A percentile compares a stretch with the other conserved stretches of the same genome.
Evolutionary conservation across 2,113 vertebrate genomes (phyloP).

Genomic region (Oophaga pumilio): DNA sequence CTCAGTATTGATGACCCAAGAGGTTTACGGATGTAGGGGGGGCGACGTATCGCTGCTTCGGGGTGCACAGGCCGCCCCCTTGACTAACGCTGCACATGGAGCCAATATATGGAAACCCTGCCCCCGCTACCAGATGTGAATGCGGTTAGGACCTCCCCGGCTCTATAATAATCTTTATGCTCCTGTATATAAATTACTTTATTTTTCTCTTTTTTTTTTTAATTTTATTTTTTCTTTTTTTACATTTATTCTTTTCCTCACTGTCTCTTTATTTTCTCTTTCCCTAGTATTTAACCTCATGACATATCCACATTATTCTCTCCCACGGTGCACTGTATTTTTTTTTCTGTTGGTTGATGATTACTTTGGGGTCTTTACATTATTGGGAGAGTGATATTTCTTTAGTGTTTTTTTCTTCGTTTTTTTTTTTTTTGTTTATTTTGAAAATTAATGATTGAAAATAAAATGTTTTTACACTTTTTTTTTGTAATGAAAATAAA

Average conservation of each 20-base stretch:
- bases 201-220: not conserved
- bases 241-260: not conserved
- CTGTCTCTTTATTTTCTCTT: not conserved
- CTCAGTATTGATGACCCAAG: not conserved
- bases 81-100: too few species aligned
- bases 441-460: not conserved
- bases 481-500: not conserved
- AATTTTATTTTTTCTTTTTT: not conserved
- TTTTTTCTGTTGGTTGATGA: not conserved
- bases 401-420: not conserved
- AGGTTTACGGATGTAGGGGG: not conserved
- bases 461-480: not conserved
- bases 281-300: not conserved
- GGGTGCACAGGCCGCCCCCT: not conserved
- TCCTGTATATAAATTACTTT: not conserved
- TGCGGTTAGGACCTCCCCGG: not conserved
- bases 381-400: not conserved
- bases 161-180: not conserved
- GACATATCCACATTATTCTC: not conserved
- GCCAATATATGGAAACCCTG: not conserved
- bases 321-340: constrained; percentile 5
- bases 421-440: not conserved
- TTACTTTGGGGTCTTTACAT: not conserved
- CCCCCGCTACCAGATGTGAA: not conserved
- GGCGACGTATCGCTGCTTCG: not conserved